Base-by-base conservation (phyloP, 2,113 vertebrate species). In the Pimephales promelas region DNA sequence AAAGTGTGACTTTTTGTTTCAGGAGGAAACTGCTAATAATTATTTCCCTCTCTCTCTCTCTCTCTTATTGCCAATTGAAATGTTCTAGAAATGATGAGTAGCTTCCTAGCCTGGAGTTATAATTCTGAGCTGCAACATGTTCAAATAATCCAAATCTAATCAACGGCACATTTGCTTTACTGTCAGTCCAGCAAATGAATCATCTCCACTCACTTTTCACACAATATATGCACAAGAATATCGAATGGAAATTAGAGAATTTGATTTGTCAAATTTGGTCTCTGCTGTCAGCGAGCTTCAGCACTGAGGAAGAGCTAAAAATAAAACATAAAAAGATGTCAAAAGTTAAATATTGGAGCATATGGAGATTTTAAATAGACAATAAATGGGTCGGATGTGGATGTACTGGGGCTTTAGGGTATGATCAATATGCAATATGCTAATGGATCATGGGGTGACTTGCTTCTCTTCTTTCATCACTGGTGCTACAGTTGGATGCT, bases 371-470 rank as follows among this genome's bases (percentile, higher is more conserved):
- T 79, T 49, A 84, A 82, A 45, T 80, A 83, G 49, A 77, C 78
- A 81, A 82, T 84, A 86, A 90, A 89, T 64, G 0, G 34, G 62
- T 5, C 78, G 81, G 74, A 91, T 86, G 86, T 73, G 89, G 86
- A 87, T 91, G 54, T 89, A 85, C 88, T 79, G 88, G 71, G 88
- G 88, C 87, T 84, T 79, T 66, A 72, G 76, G 70, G 88, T 84
- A 64, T 81, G 82, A 92, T 92, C 91, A 89, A 92, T 93, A 87
- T 77, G 86, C 85, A 90, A 88, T 87, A 87, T 85, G 89, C 92
- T 92, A 92, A 88, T 87, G 89, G 89, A 89, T 89, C 90, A 86
- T n/a, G 72, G 83, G 73, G 88, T 85, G 76, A 84, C 84, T 88
- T 85, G 36, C 56, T 85, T 79, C 49, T 80, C 84, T 82, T 47